phyloP scores from a whole-genome alignment of 2,797 vertebrate species.

The Urophycis tenuis region DNA sequence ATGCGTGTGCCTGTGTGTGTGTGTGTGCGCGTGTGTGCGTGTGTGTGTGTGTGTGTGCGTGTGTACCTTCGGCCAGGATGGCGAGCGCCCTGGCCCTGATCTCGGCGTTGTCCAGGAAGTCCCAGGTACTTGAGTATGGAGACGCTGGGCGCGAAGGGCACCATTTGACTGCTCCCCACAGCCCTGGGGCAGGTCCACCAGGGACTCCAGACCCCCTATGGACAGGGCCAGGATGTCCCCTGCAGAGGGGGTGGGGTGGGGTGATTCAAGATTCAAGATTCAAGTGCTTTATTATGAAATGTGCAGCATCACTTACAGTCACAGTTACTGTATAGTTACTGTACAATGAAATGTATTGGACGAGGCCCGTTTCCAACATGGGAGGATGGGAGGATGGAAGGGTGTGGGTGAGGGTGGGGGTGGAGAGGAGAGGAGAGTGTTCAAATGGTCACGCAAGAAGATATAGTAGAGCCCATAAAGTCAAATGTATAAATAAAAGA shows the following conservation, averaged over 20 bases:
- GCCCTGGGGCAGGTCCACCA: slow-evolving; percentile 78
- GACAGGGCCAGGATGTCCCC: slow-evolving; percentile 81
- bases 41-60: too few species aligned
- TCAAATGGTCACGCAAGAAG: background rate
- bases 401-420: too few species aligned
- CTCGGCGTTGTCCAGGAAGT: slow-evolving; percentile 59
- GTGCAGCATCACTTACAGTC: too few species aligned
- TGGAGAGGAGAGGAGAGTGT: background rate
- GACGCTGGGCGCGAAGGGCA: slow-evolving; percentile 80
- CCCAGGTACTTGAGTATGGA: slow-evolving; percentile 79
- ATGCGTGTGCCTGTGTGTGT: too few species aligned
- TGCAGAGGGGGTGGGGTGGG: slow-evolving; percentile 50
- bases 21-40: too few species aligned
- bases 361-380: too few species aligned
- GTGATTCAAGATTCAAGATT: too few species aligned
- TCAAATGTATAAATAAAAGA: background rate
- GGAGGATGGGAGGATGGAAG: too few species aligned
- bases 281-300: too few species aligned
- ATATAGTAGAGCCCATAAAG: background rate
- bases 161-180: slow-evolving; percentile 88
- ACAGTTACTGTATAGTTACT: too few species aligned
- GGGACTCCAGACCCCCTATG: slow-evolving; percentile 66
- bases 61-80: slow-evolving; percentile 75
- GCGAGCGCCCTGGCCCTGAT: slow-evolving; percentile 66
- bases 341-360: too few species aligned